These are phyloP conservation scores for Sceliomorpha sp. DNA, from an alignment of 2,888 invertebrate species.

Conservation along the genomic window DNA sequence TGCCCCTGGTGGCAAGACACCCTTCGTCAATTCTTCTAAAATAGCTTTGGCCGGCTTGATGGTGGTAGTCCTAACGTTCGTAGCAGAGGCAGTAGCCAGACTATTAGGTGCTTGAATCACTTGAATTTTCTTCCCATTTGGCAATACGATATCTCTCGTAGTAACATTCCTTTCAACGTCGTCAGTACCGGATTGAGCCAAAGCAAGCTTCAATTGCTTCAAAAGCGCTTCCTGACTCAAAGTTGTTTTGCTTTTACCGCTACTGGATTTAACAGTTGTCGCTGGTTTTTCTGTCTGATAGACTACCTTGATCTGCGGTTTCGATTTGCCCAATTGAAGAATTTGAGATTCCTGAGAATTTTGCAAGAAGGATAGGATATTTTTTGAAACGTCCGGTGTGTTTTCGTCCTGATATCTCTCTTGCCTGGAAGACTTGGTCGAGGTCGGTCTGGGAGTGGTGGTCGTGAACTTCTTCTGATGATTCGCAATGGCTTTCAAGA, in stretches of 20 bases:
- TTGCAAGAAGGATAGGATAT: constrained; percentile 44
- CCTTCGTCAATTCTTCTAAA: constrained; percentile 89
- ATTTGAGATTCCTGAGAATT: constrained; percentile 67
- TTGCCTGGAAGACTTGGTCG: constrained; percentile 42
- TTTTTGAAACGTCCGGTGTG: constrained; percentile 41
- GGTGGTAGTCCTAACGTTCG: constrained; percentile 81
- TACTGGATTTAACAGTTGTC: constrained; percentile 24
- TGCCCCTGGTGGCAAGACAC: constrained; percentile 88
- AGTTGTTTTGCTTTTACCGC: constrained; percentile 54
- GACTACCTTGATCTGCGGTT: constrained; percentile 81
- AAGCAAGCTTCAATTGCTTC: constrained; percentile 87
- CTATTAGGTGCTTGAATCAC: constrained; percentile 70
- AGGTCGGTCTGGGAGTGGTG: constrained; percentile 53
- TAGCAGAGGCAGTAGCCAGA: constrained; percentile 63
- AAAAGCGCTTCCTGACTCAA: constrained; percentile 80
- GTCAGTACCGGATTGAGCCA: constrained; percentile 86
- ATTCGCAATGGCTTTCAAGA: constrained; percentile 75
- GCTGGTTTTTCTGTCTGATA: constrained; percentile 80
- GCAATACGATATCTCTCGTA: constrained; percentile 86
- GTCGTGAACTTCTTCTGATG: constrained; percentile 75
- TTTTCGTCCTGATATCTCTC: constrained; percentile 57
- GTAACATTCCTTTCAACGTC: constrained; percentile 86
- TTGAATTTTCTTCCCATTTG: constrained; percentile 89
- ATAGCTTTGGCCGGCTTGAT: constrained; percentile 85
- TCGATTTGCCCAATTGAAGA: constrained; percentile 62